Evolutionary conservation across 2,797 vertebrate genomes (phyloP).

Genomic region (Centropyge bicolor): DNA sequence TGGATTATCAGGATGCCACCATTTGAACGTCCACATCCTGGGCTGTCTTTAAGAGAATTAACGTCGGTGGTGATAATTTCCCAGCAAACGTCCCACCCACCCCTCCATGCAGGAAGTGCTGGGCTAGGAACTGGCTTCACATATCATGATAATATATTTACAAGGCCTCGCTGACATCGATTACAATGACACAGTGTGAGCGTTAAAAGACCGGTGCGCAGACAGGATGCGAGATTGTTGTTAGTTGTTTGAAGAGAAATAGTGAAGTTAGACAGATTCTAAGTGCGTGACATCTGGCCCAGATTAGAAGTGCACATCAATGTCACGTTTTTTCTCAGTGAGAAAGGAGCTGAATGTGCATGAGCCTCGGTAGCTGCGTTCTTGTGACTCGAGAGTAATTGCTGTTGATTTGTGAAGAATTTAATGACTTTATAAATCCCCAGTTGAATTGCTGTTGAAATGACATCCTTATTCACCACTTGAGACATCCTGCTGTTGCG

Average conservation of each 20-base stretch:
- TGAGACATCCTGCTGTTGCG: background rate
- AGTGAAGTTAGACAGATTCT: background rate
- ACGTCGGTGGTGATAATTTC: slow-evolving; percentile 18
- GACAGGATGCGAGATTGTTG: slow-evolving; percentile 34
- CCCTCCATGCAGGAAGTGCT: slow-evolving; percentile 41
- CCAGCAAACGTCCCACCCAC: slow-evolving; percentile 34
- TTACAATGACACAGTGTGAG: slow-evolving; percentile 37
- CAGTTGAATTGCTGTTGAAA: slow-evolving; percentile 9
- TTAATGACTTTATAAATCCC: slow-evolving; percentile 15
- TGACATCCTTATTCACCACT: slow-evolving; percentile 9
- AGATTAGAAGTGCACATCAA: slow-evolving; percentile 6
- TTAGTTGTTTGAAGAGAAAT: slow-evolving; percentile 11
- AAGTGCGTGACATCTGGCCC: background rate
- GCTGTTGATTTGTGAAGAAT: slow-evolving; percentile 27
- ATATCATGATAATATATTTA: slow-evolving; percentile 52
- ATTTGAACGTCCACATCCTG: slow-evolving; percentile 18
- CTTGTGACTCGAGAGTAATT: slow-evolving; percentile 13
- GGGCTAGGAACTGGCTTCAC: slow-evolving; percentile 38
- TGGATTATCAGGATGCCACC: slow-evolving; percentile 57
- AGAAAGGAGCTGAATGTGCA: slow-evolving; percentile 29
- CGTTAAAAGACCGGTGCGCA: slow-evolving; percentile 28
- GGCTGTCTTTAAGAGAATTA: slow-evolving; percentile 40
- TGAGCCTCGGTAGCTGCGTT: slow-evolving; percentile 12
- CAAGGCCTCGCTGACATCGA: slow-evolving; percentile 25
- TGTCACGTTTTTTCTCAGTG: background rate